Evolutionary conservation across 2,797 vertebrate species (phyloP).

Genomic region (Girardinus metallicus): DNA sequence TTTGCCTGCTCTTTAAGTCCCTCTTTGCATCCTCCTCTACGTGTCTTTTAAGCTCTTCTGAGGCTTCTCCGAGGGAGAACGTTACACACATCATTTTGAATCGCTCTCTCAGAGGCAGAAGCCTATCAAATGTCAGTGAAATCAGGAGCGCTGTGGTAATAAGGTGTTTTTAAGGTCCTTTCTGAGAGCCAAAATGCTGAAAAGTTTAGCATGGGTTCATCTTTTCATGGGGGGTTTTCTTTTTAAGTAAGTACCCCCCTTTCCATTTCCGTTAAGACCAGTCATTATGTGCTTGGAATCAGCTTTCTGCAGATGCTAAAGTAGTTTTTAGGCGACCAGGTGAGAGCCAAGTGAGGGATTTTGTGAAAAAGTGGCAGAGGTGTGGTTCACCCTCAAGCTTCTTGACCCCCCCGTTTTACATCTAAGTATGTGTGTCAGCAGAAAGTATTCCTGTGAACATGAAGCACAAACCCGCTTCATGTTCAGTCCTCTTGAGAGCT

Average conservation of each 20-base stretch:
- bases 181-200: constrained; percentile 59
- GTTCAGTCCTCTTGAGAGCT: constrained; percentile 56
- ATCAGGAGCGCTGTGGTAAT: constrained; percentile 64
- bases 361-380: constrained; percentile 28
- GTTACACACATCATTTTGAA: constrained; percentile 69
- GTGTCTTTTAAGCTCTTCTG: constrained; percentile 80
- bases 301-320: constrained; percentile 60
- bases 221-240: constrained; percentile 47
- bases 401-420: constrained; percentile 66
- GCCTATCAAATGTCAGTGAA: constrained; percentile 79
- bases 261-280: constrained; percentile 54
- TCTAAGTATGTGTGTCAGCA: constrained; percentile 58
- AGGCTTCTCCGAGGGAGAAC: constrained; percentile 68
- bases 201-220: constrained; percentile 73
- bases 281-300: constrained; percentile 76
- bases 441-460: constrained; percentile 31
- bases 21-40: constrained; percentile 77
- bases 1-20: constrained; percentile 80
- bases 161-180: constrained; percentile 75
- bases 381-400: constrained; percentile 58
- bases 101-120: constrained; percentile 66
- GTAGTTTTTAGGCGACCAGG: constrained; percentile 55
- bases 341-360: constrained; percentile 37
- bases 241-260: constrained; percentile 43
- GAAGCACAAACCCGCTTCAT: constrained; percentile 1